Evolutionary conservation across 1,140 invertebrate species (phyloP), one percentile per base, ranked within the genome.

Genomic region (Trichogramma pretiosum): DNA sequence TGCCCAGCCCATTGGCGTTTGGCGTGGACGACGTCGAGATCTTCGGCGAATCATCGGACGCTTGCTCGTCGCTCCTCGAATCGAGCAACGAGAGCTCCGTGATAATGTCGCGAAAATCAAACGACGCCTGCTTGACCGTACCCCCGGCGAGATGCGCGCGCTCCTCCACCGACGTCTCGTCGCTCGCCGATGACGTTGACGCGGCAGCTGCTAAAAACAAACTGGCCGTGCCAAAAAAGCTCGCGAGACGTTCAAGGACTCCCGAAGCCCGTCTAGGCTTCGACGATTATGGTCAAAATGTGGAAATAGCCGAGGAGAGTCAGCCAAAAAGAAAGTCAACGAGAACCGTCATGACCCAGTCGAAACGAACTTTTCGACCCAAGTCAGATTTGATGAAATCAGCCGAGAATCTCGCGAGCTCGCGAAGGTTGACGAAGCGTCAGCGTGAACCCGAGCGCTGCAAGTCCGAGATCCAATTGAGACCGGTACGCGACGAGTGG

Each of bases 311-410:
- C 1, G 36, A 40, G 8, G 37, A 50, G 2, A 21, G 28, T 7
- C 7, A 10, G n/a, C n/a, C n/a, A n/a, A n/a, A n/a, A n/a, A n/a
- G n/a, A n/a, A n/a, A n/a, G n/a, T n/a, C n/a, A n/a, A n/a, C n/a
- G n/a, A n/a, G n/a, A n/a, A n/a, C n/a, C n/a, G n/a, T n/a, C n/a
- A n/a, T n/a, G n/a, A n/a, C n/a, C n/a, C n/a, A n/a, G n/a, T n/a
- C n/a, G n/a, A n/a, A n/a, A n/a, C n/a, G n/a, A n/a, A n/a, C n/a
- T n/a, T n/a, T n/a, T n/a, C n/a, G n/a, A n/a, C n/a, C n/a, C n/a
- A n/a, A n/a, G n/a, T n/a, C n/a, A n/a, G n/a, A n/a, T n/a, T 56
- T 67, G 18, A 64, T 64, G 39, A 69, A 61, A 35, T 68, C 67
- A 1, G 62, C 59, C 0, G 67, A 70, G 11, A 65, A 64, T 49